Evolutionary conservation across 2,797 vertebrate genomes (phyloP).

Genomic region (Malacoraja senta): DNA sequence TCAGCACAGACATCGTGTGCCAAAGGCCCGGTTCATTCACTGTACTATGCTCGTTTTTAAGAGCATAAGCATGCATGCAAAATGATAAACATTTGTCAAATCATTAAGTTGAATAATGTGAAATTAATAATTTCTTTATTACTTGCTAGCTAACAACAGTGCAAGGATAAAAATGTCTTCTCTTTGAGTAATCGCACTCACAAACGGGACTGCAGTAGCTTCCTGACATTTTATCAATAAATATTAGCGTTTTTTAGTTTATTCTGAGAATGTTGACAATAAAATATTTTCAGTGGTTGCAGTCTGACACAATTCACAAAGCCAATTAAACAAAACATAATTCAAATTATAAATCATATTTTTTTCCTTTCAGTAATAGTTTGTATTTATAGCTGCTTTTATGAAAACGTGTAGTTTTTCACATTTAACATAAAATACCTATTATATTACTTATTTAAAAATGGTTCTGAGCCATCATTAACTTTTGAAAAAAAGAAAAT

Average conservation of each 20-base stretch:
- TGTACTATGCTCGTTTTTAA: no score
- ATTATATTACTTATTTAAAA: neutral
- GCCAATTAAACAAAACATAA: neutral
- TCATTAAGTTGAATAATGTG: neutral
- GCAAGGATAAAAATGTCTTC: neutral
- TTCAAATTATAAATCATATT: neutral
- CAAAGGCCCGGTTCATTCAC: no score
- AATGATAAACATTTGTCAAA: neutral
- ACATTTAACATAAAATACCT: neutral
- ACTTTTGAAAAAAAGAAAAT: neutral
- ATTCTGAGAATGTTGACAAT: neutral
- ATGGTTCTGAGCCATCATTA: neutral
- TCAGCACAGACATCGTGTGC: no score
- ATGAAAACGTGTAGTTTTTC: neutral
- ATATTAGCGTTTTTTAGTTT: neutral
- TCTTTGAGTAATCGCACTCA: neutral
- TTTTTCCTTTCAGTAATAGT: neutral
- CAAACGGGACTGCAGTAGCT: neutral
- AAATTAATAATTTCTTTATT: neutral
- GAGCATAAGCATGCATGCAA: neutral
- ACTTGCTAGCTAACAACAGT: neutral
- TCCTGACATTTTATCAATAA: constrained; percentile 9
- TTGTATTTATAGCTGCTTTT: neutral
- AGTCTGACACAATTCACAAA: neutral
- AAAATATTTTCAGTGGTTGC: constrained; percentile 13